A percentile compares a stretch with the other conserved stretches of the same genome.
Conservation (phyloP, 2,797 vertebrate genomes). For the Buphagus erythrorhynchus region DNA sequence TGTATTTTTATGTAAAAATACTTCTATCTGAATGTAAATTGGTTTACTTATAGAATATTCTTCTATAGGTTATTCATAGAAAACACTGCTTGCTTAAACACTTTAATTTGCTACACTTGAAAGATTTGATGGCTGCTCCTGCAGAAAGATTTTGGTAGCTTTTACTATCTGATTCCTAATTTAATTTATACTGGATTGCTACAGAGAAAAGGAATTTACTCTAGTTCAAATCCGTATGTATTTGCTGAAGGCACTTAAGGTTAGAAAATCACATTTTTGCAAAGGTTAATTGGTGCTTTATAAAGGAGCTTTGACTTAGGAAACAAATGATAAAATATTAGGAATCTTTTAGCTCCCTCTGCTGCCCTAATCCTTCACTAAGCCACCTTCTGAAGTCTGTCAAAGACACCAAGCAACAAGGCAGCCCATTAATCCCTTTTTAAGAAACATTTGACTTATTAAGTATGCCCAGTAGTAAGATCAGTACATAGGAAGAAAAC, state of each 20-base stretch:
- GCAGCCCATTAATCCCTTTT: neutral
- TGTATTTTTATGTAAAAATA: neutral
- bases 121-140: neutral
- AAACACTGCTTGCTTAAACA: neutral
- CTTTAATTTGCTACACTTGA: neutral
- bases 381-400: neutral
- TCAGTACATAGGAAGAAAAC: neutral
- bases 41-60: neutral
- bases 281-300: constrained; percentile 20
- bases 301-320: neutral
- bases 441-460: neutral
- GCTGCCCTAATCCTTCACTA: constrained; percentile 50
- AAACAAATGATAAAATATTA: constrained; percentile 48
- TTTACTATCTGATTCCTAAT: neutral
- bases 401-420: neutral
- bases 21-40: neutral
- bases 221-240: neutral
- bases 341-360: constrained; percentile 72
- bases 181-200: neutral
- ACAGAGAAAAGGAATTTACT: neutral
- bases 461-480: neutral
- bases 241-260: neutral
- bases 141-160: neutral
- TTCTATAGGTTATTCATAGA: neutral
- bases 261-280: constrained; percentile 1